Conservation (phyloP, 2,888 invertebrate species). For the Horisme vitalbata region DNA sequence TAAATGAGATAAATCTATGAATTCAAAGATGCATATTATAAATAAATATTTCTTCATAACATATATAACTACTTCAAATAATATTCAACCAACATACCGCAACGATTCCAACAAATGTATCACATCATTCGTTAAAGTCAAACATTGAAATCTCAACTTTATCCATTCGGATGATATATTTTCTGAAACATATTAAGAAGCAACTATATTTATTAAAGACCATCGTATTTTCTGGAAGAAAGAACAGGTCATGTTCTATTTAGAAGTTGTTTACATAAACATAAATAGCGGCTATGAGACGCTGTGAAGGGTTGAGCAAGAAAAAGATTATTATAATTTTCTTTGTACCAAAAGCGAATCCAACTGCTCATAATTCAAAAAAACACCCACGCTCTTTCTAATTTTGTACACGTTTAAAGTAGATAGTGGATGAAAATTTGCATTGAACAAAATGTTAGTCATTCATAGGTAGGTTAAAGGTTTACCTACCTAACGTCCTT, state of each 20-base stretch:
- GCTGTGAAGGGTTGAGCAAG: slow-evolving; percentile 19
- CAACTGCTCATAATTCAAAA: slow-evolving; percentile 42
- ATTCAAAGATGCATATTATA: slow-evolving; percentile 18
- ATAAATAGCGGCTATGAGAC: slow-evolving; percentile 12
- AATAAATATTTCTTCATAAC: slow-evolving; percentile 76
- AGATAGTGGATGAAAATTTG: slow-evolving; percentile 42
- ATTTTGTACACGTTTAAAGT: slow-evolving; percentile 37
- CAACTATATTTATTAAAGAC: slow-evolving; percentile 17
- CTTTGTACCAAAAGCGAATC: slow-evolving; percentile 26
- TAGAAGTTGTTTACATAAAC: slow-evolving; percentile 23
- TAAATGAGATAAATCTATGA: slow-evolving; percentile 3
- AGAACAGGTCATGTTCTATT: slow-evolving; percentile 22
- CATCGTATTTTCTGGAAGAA: slow-evolving; percentile 9
- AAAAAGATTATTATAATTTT: slow-evolving; percentile 37
- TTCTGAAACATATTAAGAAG: slow-evolving; percentile 79
- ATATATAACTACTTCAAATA: slow-evolving; percentile 39
- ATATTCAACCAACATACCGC: slow-evolving; percentile 68
- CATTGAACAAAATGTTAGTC: too few species aligned
- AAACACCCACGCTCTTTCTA: slow-evolving; percentile 38
- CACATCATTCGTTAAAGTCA: slow-evolving; percentile 87
- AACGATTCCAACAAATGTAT: slow-evolving; percentile 86
- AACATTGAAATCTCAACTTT: slow-evolving; percentile 89
- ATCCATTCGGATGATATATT: slow-evolving; percentile 91
- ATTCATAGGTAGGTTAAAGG: too few species aligned
- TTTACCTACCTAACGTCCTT: too few species aligned